Percentiles rank a stretch among this genome's conserved stretches.
Conservation (phyloP, 1,140 invertebrate species). For the Megalopta genalis region DNA sequence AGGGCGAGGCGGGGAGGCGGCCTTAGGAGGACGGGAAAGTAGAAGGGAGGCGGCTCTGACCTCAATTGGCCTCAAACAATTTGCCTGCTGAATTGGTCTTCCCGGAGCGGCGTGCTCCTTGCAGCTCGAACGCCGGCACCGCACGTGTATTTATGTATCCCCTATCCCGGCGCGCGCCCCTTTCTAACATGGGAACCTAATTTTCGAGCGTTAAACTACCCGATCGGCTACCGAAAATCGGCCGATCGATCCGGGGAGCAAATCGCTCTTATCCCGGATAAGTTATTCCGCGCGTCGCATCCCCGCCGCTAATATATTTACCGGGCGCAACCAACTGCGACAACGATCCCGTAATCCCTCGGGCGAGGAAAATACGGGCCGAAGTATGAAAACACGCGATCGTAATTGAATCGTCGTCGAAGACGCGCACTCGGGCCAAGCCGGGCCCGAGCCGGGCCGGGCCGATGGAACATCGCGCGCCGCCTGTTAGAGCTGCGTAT, state of each 20-base stretch:
- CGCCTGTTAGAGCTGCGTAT: slow-evolving; percentile 31
- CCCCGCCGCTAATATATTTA: slow-evolving; percentile 3
- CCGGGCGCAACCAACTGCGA: too few relatives aligned
- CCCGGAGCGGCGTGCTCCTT: neutral
- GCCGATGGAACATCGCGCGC: too few relatives aligned
- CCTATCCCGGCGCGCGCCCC: neutral
- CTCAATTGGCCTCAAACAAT: slow-evolving; percentile 56
- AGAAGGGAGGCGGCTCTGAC: slow-evolving; percentile 40
- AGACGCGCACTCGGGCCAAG: slow-evolving; percentile 5
- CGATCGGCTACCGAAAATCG: too few relatives aligned
- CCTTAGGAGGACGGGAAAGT: neutral
- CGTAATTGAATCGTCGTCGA: slow-evolving; percentile 49
- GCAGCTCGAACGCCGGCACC: neutral
- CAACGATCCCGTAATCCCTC: neutral
- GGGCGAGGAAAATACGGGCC: neutral
- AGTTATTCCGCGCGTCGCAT: slow-evolving; percentile 1
- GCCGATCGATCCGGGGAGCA: neutral
- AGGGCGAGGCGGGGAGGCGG: slow-evolving; percentile 8
- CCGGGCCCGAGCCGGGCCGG: neutral
- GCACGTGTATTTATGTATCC: slow-evolving; percentile 12
- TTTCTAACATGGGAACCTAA: slow-evolving; percentile 24
- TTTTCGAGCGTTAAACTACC: slow-evolving; percentile 37
- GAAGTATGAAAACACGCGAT: neutral
- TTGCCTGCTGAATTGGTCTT: slow-evolving; percentile 44
- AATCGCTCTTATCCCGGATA: slow-evolving; percentile 31